Base-by-base conservation (phyloP, 2,888 invertebrate species). In the Schrankia costaestrigalis region DNA sequence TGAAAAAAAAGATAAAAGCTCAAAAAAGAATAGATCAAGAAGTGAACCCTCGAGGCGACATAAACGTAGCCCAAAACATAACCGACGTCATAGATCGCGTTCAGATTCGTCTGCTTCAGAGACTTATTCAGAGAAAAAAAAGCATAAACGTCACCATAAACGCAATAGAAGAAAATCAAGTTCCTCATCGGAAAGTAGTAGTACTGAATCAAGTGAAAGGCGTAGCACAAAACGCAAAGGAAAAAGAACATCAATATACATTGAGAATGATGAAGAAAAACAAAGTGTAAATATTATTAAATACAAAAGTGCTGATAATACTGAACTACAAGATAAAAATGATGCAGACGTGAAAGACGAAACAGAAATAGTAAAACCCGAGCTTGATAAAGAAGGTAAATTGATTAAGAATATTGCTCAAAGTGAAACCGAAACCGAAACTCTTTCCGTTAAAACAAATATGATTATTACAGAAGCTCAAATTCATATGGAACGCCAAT, bases 391-490 rank as follows among this genome's bases (percentile, higher is more conserved):
- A 53, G 63, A 66, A 30, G 56, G 51, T 26, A 63, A 67, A 54
- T 40, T 61, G 13, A 42, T 55, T 15, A 85, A 78, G 63, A 69
- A 57, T 45, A 74, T 72, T 56, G 63, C 68, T 11, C 72, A 70
- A 5, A 89, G 85, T 70, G 88, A 82, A 71, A 89, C 77, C 30
- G 89, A 88, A 68, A 86, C 84, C 1, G 87, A 88, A 45, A 85
- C 83, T 3, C 48, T 83, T 38, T 88, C 88, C 12, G 72, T 87
- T 3, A 83, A 89, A 63, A 84, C 87, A 3, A 89, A 86, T 45
- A 85, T 84, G 78, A 72, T 89, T 25, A 78, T 82, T 29, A 89
- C 89, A 5, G 89, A 89, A 78, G 89, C 89, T 12, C 85, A 87
- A 71, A 83, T 89, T 44, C 89, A 89, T 37, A 81, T 86, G 73